These are phyloP conservation scores for Drosophila parabipectinata DNA, from an alignment of 1,140 invertebrate species.

Conservation along the genomic window DNA sequence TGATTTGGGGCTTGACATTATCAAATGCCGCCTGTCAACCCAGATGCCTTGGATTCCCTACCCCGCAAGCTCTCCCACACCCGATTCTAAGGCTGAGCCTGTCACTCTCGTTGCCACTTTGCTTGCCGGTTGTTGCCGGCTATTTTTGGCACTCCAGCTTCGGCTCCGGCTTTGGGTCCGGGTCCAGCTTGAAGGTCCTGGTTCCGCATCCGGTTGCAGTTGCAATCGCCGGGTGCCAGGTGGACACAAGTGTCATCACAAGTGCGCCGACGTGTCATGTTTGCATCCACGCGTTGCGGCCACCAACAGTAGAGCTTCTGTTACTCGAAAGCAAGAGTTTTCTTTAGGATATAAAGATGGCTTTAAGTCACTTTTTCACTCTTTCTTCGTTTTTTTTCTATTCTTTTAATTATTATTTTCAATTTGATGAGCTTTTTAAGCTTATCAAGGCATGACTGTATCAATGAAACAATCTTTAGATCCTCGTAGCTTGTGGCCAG, in stretches of 20 bases:
- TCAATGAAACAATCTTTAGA: not conserved
- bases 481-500: conserved; percentile 38
- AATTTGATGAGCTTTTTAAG: not conserved
- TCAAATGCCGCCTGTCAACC: conserved; percentile 73
- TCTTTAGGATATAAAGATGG: not conserved
- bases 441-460: conserved; percentile 17
- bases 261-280: conserved; percentile 76
- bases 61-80: not conserved
- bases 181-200: conserved; percentile 28
- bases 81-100: conserved; percentile 14
- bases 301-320: conserved; percentile 37
- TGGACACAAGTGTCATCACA: conserved; percentile 63
- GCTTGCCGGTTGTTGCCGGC: conserved; percentile 45
- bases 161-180: conserved; percentile 23
- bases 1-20: conserved; percentile 76
- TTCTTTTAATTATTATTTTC: too few species aligned
- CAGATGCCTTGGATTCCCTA: conserved; percentile 18
- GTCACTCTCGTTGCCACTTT: conserved; percentile 46
- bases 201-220: conserved; percentile 50
- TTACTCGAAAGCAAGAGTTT: not conserved
- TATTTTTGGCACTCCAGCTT: conserved; percentile 49
- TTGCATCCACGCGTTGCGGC: conserved; percentile 51
- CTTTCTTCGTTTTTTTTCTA: not conserved
- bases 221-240: conserved; percentile 51
- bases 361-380: not conserved